Evolutionary conservation across 2,797 vertebrate genomes (phyloP), one percentile per base, ranked within the genome.

Genomic region (Silurus lanzhouensis): DNA sequence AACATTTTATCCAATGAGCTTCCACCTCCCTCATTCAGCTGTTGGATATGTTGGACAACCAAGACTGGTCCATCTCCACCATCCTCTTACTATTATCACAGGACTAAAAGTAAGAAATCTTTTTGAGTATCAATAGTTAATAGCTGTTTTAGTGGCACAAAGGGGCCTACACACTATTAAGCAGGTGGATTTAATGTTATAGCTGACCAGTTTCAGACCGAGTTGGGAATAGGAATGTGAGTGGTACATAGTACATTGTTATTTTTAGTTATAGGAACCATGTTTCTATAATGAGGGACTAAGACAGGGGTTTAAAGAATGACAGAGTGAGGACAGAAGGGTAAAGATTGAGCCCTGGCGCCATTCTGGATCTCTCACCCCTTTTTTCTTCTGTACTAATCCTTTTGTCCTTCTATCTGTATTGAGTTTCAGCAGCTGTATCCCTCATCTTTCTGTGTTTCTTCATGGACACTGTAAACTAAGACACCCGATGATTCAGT

Each of bases 361-460:
- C 86, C 86, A 81, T 61, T 70, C 25, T 57, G 78, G 57, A 71
- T 86, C 82, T 58, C 58, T 71, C 25, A 20, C 58, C 67, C 58
- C 5, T 74, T 20, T 83, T 82, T 31, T 63, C 48, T 25, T 81
- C 48, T 55, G 44, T 71, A 66, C 48, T 76, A 81, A 88, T 83
- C 75, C 79, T 6, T 46, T 46, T n/a, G 46, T 81, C 78, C 48
- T 55, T 13, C 55, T 22, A 22, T 75, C 58, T 75, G 83, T 82
- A 27, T 89, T 71, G 60, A 70, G 27, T 89, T 88, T 83, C 88
- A 87, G 48, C 61, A 82, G 46, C 31, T 84, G 48, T 74, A 58
- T 68, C 58, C 13, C n/a, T 52, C 48, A 38, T 74, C 66, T 52
- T 44, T 61, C n/a, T 72, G 38, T 46, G 66, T 61, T 19, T 52